Evolutionary conservation across 2,888 invertebrate genomes (phyloP).

Genomic region (Meiosimyza platycephala): DNA sequence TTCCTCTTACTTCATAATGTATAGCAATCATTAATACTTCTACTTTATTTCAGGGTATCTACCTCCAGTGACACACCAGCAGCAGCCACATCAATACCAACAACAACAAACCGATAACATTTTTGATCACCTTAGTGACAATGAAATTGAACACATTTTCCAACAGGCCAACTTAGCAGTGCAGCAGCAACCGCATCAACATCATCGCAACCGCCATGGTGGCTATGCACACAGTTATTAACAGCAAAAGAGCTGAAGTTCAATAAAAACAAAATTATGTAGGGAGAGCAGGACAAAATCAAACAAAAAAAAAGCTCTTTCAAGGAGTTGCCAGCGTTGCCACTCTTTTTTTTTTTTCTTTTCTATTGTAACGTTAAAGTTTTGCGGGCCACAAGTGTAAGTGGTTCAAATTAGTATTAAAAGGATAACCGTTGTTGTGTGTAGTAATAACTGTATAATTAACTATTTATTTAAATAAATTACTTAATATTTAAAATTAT

Average conservation of each 20-base stretch:
- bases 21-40: not conserved
- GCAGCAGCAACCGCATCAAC: slow-evolving; percentile 50
- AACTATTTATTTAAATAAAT: too few species aligned
- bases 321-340: not conserved
- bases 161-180: slow-evolving; percentile 58
- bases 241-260: not conserved
- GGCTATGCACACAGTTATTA: slow-evolving; percentile 15
- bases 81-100: slow-evolving; percentile 44
- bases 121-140: slow-evolving; percentile 58
- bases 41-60: slow-evolving; percentile 52
- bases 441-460: too few species aligned
- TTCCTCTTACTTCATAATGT: too few species aligned
- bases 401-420: not conserved
- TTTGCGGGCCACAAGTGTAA: too few species aligned
- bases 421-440: too few species aligned
- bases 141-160: slow-evolving; percentile 60
- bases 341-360: not conserved
- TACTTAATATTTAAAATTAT: not conserved
- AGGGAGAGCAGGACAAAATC: not conserved
- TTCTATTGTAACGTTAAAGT: too few species aligned
- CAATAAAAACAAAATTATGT: not conserved
- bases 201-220: slow-evolving; percentile 42
- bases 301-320: not conserved
- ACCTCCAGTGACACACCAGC: slow-evolving; percentile 50
- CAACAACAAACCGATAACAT: slow-evolving; percentile 43